Evolutionary conservation across 2,888 invertebrate species (phyloP), one percentile per base, ranked within the genome.

Genomic region (Pollenia labialis): DNA sequence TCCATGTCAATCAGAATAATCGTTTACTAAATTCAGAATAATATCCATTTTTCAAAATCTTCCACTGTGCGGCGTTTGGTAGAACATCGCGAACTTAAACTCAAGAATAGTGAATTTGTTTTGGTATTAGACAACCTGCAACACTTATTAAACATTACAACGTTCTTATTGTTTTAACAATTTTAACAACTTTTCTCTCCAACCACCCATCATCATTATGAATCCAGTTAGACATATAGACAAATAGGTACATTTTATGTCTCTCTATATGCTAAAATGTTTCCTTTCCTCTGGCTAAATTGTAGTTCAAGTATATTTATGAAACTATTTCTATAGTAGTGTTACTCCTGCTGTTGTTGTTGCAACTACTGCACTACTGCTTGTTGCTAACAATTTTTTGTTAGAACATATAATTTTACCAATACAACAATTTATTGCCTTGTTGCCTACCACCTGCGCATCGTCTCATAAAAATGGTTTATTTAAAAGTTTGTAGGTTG

Each of bases 391-490:
- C 40, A 42, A 46, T 18, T 40, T 54, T 40, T 44, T 48, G 40
- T 16, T 68, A 0, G 12, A 44, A 52, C 48, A 58, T 74, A 60
- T 76, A 76, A 76, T 77, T 72, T 68, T 46, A 11, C 72, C 81
- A 77, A 81, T 81, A 68, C 72, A 81, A 77, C 46, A 77, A 81
- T 84, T 84, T 79, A 84, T 87, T 62, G 82, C 72, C 66, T 50
- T 72, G 85, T 74, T 89, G 87, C 81, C 87, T 62, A 72, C 85
- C 85, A 83, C 82, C 82, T 85, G 87, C 82, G 85, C 80, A 84
- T 32, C 69, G 46, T 80, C 54, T 74, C 60, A 52, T 74, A 79
- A 68, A 60, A 79, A 68, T 84, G 12, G 77, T 74, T 81, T 84
- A 76, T 72, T 85, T 58, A 66, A 42, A 48, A 68, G 60, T 48